A percentile compares a stretch with the other conserved stretches of the same genome.
Conservation (phyloP, 1,140 invertebrate species). For the Nylanderia fulva region DNA sequence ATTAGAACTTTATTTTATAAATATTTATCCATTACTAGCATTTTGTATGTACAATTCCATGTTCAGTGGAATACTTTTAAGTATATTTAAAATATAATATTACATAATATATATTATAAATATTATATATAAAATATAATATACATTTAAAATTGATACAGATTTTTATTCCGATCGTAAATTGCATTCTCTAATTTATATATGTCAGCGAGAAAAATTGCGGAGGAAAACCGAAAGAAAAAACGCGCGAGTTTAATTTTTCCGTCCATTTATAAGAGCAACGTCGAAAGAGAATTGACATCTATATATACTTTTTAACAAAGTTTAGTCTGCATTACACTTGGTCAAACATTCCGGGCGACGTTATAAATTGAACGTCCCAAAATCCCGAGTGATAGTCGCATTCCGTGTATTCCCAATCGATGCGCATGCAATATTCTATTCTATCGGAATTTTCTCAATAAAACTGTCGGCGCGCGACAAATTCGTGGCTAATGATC, state of each 20-base stretch:
- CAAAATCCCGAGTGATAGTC: not conserved
- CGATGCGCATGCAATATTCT: not conserved
- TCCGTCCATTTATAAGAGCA: too few relatives aligned
- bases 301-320: not conserved
- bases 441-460: constrained; percentile 14
- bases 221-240: too few relatives aligned
- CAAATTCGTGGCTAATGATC: constrained; percentile 19
- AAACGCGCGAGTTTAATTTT: too few relatives aligned
- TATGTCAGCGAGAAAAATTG: not conserved
- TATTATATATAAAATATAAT: too few relatives aligned
- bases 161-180: not conserved
- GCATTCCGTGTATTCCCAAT: constrained; percentile 16
- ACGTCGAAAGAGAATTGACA: not conserved
- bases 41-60: too few relatives aligned
- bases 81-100: too few relatives aligned
- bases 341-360: not conserved
- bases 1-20: too few relatives aligned
- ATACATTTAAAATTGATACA: not conserved
- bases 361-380: not conserved
- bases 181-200: too few relatives aligned
- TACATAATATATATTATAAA: too few relatives aligned
- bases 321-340: not conserved
- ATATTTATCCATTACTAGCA: too few relatives aligned
- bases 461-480: not conserved
- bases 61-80: too few relatives aligned